These are phyloP conservation scores for Catagonus wagneri DNA, from an alignment of 2,113 vertebrate species.

Conservation along the genomic window DNA sequence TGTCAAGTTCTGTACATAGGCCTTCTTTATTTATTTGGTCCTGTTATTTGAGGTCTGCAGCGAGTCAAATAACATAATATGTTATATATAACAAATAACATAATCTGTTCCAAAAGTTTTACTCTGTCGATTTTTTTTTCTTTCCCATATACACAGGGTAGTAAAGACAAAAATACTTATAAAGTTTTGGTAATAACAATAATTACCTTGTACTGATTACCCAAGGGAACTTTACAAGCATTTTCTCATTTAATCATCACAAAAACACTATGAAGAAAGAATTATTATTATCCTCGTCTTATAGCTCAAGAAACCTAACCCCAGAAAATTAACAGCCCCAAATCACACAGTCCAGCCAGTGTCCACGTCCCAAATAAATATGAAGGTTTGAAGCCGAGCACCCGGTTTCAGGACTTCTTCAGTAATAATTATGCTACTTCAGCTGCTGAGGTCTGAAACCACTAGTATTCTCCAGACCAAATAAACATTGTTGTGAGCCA, in stretches of 20 bases:
- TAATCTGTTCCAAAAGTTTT: neutral
- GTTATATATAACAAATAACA: too few relatives aligned
- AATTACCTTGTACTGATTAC: neutral
- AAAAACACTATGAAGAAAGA: neutral
- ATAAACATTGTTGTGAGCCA: neutral
- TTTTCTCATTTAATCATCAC: conserved; percentile 10
- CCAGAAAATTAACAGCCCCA: neutral
- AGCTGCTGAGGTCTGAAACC: neutral
- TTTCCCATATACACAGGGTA: neutral
- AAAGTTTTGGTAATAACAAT: neutral
- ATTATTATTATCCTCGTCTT: neutral
- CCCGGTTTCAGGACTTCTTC: neutral
- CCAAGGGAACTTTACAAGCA: neutral
- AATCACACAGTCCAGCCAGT: neutral
- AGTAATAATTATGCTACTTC: neutral
- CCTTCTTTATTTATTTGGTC: neutral
- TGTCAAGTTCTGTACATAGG: conserved; percentile 60
- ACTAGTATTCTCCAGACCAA: neutral
- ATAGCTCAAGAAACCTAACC: neutral
- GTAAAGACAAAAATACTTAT: neutral
- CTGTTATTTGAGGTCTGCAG: neutral
- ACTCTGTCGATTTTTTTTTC: neutral
- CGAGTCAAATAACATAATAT: too few relatives aligned
- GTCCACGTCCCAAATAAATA: neutral
- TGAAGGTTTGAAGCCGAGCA: neutral